Conservation (phyloP, 2,888 invertebrate genomes). For the Oithona nana region DNA sequence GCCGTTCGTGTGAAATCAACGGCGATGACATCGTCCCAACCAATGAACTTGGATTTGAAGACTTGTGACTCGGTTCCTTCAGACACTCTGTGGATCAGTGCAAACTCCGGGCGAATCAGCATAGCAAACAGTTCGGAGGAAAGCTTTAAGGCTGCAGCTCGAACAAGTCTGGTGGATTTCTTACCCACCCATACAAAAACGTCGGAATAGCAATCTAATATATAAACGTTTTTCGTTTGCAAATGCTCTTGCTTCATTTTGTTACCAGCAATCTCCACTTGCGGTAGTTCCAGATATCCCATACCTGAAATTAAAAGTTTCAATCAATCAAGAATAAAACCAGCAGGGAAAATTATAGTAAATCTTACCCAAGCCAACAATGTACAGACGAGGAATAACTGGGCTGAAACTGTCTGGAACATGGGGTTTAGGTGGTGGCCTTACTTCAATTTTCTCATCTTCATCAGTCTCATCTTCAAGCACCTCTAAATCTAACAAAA, state of each 20-base stretch:
- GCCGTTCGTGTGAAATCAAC: slow-evolving; percentile 97
- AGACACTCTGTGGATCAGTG: slow-evolving; percentile 39
- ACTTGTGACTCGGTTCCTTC: slow-evolving; percentile 78
- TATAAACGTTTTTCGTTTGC: slow-evolving; percentile 79
- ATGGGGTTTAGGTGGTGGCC: slow-evolving; percentile 35
- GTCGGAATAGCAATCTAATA: slow-evolving; percentile 80
- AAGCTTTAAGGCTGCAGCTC: slow-evolving; percentile 89
- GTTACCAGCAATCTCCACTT: slow-evolving; percentile 43
- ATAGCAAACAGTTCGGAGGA: slow-evolving; percentile 88
- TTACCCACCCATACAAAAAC: slow-evolving; percentile 96
- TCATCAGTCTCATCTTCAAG: slow-evolving; percentile 17
- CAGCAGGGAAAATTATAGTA: no score
- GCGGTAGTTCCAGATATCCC: slow-evolving; percentile 94
- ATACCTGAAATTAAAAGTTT: no score
- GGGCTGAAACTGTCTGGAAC: slow-evolving; percentile 46
- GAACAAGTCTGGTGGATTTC: slow-evolving; percentile 80
- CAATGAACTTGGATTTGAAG: slow-evolving; percentile 88
- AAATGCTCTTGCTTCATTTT: slow-evolving; percentile 57
- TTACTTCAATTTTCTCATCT: background rate
- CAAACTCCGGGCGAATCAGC: slow-evolving; percentile 61
- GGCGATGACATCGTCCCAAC: slow-evolving; percentile 97
- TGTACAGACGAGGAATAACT: slow-evolving; percentile 57
- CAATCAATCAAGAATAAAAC: no score
- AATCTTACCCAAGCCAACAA: slow-evolving; percentile 85
- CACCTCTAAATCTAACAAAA: slow-evolving; percentile 31